Conservation (phyloP, 2,797 vertebrate genomes). For the Neopelma chrysocephalum region DNA sequence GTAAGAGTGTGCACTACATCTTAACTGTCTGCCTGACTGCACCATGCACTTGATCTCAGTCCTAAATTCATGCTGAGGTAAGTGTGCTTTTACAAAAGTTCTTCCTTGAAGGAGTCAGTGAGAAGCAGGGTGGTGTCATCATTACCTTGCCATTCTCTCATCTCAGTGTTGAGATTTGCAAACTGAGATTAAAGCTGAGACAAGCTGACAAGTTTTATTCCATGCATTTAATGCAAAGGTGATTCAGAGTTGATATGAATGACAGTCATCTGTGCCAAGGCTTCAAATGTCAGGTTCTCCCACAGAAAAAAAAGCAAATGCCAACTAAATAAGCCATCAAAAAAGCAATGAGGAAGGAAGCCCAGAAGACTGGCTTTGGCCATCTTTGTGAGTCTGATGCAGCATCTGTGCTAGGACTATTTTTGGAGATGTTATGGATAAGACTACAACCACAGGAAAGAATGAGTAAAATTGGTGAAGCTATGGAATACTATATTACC, state of each 20-base stretch:
- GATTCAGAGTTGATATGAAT: not conserved
- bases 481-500: not conserved
- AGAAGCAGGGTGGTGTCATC: not conserved
- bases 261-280: not conserved
- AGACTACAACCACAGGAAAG: not conserved
- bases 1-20: not conserved
- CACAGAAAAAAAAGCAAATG: not conserved
- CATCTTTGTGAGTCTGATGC: not conserved
- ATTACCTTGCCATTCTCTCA: not conserved
- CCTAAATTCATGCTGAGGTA: slow-evolving; percentile 11
- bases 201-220: slow-evolving; percentile 7
- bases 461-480: not conserved
- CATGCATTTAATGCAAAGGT: not conserved
- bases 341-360: not conserved
- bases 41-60: not conserved
- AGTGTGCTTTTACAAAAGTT: not conserved
- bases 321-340: not conserved
- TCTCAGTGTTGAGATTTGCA: not conserved
- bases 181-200: slow-evolving; percentile 4
- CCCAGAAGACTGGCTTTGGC: not conserved
- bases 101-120: not conserved
- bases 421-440: not conserved
- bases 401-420: not conserved
- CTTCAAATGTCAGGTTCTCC: not conserved
- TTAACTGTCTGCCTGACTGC: not conserved